A percentile compares a stretch with the other conserved stretches of the same genome.
Evolutionary conservation across 2,113 vertebrate species (phyloP).

Genomic region (Malurus melanocephalus): DNA sequence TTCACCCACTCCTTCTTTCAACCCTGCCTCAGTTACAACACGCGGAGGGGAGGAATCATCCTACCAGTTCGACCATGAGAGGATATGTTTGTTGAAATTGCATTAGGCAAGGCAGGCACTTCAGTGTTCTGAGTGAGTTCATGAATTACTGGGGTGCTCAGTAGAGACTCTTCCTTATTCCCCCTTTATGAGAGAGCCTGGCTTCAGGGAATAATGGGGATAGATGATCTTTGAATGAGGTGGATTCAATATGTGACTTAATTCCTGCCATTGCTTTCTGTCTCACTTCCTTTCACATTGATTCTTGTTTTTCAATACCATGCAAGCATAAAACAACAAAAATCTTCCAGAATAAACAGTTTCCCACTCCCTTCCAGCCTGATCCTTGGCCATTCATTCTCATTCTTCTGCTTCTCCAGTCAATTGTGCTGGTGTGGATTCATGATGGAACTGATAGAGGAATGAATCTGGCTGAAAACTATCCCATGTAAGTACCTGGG

Average conservation of each 20-base stretch:
- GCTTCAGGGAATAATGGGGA: not conserved
- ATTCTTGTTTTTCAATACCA: not conserved
- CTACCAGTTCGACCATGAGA: not conserved
- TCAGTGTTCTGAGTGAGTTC: not conserved
- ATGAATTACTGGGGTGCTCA: not conserved
- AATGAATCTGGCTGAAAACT: not conserved
- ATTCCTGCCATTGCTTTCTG: not conserved
- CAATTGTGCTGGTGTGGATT: not conserved
- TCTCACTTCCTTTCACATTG: not conserved
- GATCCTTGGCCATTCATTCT: not conserved
- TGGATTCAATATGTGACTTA: not conserved
- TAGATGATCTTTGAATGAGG: not conserved
- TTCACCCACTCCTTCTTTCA: slow-evolving; percentile 15
- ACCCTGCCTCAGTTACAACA: not conserved
- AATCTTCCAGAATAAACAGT: not conserved
- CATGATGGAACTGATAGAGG: not conserved
- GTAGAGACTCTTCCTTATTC: not conserved
- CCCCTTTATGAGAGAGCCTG: not conserved
- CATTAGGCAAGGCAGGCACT: not conserved
- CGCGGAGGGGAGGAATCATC: not conserved
- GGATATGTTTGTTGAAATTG: not conserved
- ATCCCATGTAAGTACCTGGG: not conserved
- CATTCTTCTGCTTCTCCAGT: not conserved
- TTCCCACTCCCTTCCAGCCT: not conserved
- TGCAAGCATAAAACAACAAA: not conserved